Base-by-base conservation (phyloP, 2,888 invertebrate species). In the Pandemis cinnamomeana region DNA sequence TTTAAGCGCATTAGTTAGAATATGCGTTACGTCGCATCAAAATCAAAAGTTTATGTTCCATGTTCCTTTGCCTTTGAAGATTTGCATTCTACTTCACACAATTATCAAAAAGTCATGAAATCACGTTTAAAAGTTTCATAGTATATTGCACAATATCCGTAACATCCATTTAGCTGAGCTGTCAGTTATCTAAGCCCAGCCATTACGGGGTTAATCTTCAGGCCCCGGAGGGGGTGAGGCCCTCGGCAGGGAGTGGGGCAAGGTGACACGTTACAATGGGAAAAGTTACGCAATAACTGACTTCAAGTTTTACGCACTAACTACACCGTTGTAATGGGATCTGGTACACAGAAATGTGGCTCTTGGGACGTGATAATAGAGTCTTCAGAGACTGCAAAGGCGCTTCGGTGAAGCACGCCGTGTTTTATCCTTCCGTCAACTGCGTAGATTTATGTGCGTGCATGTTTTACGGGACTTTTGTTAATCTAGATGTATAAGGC, bases 251-350 rank as follows among this genome's bases (percentile, higher is more conserved):
- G 62, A 68, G 70, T 75, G 76, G 76, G 73, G 76, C 77, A 78
- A 81, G 82, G 84, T 83, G 85, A 86, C 89, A 87, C 85, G 86
- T 86, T 82, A 86, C 89, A 87, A 89, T 89, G 87, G 84, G 85
- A 85, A 90, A 90, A 91, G 87, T 91, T 91, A 83, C 83, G 86
- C 84, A 88, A 87, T 90, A 88, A 90, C 86, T 84, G 86, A 86
- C 84, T 84, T 66, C 71, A 85, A 73, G 69, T 72, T 72, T 76
- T 70, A 76, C 70, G 64, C 70, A 67, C 69, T 67, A 55, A 53
- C 61, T 66, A 77, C 81, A 79, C 77, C 77, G 77, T 79, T 82
- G 81, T 81, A 78, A 75, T 55, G 63, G 69, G 77, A 70, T 66
- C 71, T 64, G 42, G 66, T 72, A 72, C 79, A 77, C 58, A 71